A percentile compares a stretch with the other conserved stretches of the same genome.
These are phyloP conservation scores for Ivindomyrus marchei DNA, from an alignment of 2,113 vertebrate genomes.

Conservation along the genomic window DNA sequence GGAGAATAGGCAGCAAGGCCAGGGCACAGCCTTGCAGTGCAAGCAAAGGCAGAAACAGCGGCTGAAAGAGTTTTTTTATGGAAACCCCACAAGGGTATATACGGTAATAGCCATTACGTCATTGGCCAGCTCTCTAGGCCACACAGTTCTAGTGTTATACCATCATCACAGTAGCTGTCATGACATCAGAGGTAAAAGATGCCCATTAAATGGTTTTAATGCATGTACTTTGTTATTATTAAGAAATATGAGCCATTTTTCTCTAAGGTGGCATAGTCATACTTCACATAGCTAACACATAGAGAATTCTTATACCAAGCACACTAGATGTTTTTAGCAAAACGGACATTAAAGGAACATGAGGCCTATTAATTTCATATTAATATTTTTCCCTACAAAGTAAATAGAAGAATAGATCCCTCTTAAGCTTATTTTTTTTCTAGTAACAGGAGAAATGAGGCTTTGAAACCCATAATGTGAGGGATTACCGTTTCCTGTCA, in stretches of 20 bases:
- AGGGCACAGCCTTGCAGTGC: neutral
- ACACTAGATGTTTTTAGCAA: neutral
- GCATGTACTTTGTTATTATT: conserved; percentile 4
- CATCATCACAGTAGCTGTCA: conserved; percentile 14
- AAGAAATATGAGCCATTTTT: conserved; percentile 15
- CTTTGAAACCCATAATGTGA: neutral
- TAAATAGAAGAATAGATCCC: neutral
- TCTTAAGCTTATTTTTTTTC: neutral
- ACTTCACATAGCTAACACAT: neutral
- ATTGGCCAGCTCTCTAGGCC: neutral
- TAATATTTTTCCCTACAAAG: neutral
- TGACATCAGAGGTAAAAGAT: conserved; percentile 2
- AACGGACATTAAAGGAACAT: neutral
- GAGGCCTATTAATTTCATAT: neutral
- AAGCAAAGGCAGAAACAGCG: neutral
- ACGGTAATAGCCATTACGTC: neutral
- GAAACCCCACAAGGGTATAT: neutral
- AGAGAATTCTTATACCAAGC: neutral
- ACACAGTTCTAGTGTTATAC: neutral
- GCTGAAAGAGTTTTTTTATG: neutral
- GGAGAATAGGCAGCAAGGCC: neutral
- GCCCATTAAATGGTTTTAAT: conserved; percentile 14
- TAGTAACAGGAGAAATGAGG: neutral
- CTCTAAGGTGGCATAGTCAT: neutral
- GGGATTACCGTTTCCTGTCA: neutral